Base-by-base conservation (phyloP, 1,140 invertebrate species). In the Conopomorpha cramerella region DNA sequence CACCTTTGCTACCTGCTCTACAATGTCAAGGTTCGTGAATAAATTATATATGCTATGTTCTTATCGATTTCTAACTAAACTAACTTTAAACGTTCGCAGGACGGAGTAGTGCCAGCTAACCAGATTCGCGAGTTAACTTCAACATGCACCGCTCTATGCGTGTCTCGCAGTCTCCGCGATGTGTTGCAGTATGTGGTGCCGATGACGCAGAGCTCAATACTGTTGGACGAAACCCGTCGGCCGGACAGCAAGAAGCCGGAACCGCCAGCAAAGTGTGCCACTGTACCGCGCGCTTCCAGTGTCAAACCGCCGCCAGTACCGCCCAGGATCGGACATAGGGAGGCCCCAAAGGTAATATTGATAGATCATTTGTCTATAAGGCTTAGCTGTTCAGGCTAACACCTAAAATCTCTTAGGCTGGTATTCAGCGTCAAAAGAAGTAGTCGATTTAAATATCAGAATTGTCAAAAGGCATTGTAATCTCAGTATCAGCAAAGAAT, bases 1-100 rank as follows among this genome's bases (percentile, higher is more conserved):
- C 91, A 90, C 55, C 66, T 98, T 0, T 96, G 94, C 73, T 90
- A 95, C 57, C 67, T 96, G 10, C 76, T 97, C 12, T 82, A 82
- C 26, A 83, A 90, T 52, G 88, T 92, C 47, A 88, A 88, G 70
- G 89, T 91, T 80, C 72, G 72, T n/a, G n/a, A n/a, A n/a, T n/a
- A n/a, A n/a, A n/a, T n/a, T n/a, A n/a, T n/a, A n/a, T n/a, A n/a
- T n/a, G n/a, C n/a, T n/a, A n/a, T n/a, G n/a, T n/a, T n/a, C n/a
- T n/a, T n/a, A n/a, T n/a, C n/a, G n/a, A n/a, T n/a, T n/a, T n/a
- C n/a, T n/a, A n/a, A n/a, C n/a, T n/a, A n/a, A n/a, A n/a, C n/a
- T n/a, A n/a, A n/a, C n/a, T n/a, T n/a, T n/a, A n/a, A n/a, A n/a
- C n/a, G n/a, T n/a, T n/a, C n/a, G 1, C 28, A 71, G 65, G 63